Conservation (phyloP, 2,797 vertebrate genomes). For the Xenopus petersii region DNA sequence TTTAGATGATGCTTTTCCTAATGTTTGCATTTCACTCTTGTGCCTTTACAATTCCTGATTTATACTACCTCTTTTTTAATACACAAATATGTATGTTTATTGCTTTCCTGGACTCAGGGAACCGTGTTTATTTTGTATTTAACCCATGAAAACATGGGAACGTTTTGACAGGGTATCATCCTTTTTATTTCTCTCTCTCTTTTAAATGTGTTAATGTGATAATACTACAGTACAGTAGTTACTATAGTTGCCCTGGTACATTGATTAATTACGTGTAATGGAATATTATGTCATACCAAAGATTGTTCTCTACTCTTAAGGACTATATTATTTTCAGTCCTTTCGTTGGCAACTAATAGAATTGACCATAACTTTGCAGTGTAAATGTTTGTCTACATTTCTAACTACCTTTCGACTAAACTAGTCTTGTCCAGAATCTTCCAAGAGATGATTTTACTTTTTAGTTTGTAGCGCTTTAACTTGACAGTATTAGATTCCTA, state of each 20-base stretch:
- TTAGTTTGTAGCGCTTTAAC: slow-evolving; percentile 61
- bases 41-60: slow-evolving; percentile 81
- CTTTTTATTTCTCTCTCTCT: slow-evolving; percentile 56
- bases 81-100: slow-evolving; percentile 68
- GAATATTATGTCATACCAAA: slow-evolving; percentile 64
- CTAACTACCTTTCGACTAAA: slow-evolving; percentile 68
- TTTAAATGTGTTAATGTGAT: slow-evolving; percentile 47
- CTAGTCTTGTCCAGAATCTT: slow-evolving; percentile 62
- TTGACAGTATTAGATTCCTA: slow-evolving; percentile 68
- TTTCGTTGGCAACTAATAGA: slow-evolving; percentile 61
- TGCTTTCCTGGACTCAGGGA: slow-evolving; percentile 94
- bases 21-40: slow-evolving; percentile 43
- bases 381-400: slow-evolving; percentile 38
- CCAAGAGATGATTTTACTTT: slow-evolving; percentile 60
- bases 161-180: slow-evolving; percentile 91
- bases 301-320: slow-evolving; percentile 57
- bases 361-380: slow-evolving; percentile 51
- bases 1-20: slow-evolving; percentile 61
- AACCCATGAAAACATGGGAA: slow-evolving; percentile 71
- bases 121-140: slow-evolving; percentile 82
- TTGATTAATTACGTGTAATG: slow-evolving; percentile 27
- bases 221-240: slow-evolving; percentile 63
- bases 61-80: slow-evolving; percentile 94
- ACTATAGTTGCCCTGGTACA: slow-evolving; percentile 58
- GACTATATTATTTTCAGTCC: slow-evolving; percentile 15